Evolutionary conservation across 2,113 vertebrate species (phyloP).

Genomic region (Pluvianellus socialis): DNA sequence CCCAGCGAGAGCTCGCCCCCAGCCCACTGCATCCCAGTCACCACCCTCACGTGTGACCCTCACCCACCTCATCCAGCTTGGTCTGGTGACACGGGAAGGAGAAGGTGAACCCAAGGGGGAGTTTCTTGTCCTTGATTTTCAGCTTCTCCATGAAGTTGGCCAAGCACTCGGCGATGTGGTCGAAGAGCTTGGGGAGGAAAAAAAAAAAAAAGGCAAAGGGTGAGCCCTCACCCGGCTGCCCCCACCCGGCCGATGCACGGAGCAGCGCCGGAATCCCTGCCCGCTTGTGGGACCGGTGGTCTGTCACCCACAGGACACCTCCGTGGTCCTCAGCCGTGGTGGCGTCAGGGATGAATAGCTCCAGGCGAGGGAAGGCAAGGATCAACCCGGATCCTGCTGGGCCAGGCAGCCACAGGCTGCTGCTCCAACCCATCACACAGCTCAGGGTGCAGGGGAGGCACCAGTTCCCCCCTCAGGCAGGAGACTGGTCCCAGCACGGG

Average conservation of each 20-base stretch:
- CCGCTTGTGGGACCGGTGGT: accelerated
- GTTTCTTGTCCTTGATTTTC: conserved; percentile 91
- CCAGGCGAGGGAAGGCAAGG: not conserved
- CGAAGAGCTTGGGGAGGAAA: conserved; percentile 83
- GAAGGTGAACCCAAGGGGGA: conserved; percentile 95
- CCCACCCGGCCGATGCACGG: accelerated
- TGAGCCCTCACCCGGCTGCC: not conserved
- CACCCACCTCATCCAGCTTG: conserved; percentile 92
- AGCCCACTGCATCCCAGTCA: not conserved
- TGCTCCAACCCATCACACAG: not conserved
- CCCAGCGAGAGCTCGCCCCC: not conserved
- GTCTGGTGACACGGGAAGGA: conserved; percentile 94
- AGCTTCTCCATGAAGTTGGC: conserved; percentile 91
- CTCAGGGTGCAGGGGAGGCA: not conserved
- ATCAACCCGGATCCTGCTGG: not conserved
- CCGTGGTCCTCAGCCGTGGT: not conserved
- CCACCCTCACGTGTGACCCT: accelerated
- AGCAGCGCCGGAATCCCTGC: not conserved
- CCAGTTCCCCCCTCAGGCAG: not conserved
- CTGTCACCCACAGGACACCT: not conserved
- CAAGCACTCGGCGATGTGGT: conserved; percentile 92
- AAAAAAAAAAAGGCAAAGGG: not conserved
- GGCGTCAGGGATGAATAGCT: not conserved
- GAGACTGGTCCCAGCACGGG: not conserved
- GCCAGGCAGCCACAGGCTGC: not conserved